Evolutionary conservation across 2,888 invertebrate genomes (phyloP).

Genomic region (Clunio marinus): DNA sequence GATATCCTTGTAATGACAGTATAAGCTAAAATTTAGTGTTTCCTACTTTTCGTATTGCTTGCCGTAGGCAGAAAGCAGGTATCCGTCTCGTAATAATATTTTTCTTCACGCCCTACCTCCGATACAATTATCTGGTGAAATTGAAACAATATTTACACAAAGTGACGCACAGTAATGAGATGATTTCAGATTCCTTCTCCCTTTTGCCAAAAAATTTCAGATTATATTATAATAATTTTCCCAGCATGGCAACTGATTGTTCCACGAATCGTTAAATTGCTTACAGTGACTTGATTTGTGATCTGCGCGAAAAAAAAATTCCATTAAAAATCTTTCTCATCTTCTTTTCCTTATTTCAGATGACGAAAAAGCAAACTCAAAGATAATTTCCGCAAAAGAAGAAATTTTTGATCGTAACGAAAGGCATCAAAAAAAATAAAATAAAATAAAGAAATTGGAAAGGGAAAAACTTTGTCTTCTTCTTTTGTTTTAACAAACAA

Average conservation of each 20-base stretch:
- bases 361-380: conserved; percentile 6
- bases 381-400: conserved; percentile 5
- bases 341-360: background rate
- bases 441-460: background rate
- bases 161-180: conserved; percentile 3
- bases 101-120: background rate
- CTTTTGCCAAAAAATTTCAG: background rate
- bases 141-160: conserved; percentile 15
- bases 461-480: background rate
- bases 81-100: background rate
- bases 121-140: conserved; percentile 1
- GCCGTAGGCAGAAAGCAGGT: too few relatives aligned
- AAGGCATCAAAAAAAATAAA: background rate
- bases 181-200: background rate
- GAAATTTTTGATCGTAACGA: background rate
- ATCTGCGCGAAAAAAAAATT: background rate
- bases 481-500: conserved; percentile 1
- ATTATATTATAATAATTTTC: too few relatives aligned
- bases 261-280: conserved; percentile 23
- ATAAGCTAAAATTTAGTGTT: too few relatives aligned
- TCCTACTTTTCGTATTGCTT: too few relatives aligned
- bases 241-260: background rate
- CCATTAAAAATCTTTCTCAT: background rate
- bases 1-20: too few relatives aligned
- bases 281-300: conserved; percentile 13